Evolutionary conservation across 2,888 invertebrate species (phyloP), one percentile per base, ranked within the genome.

Genomic region (Eulithis prunata): DNA sequence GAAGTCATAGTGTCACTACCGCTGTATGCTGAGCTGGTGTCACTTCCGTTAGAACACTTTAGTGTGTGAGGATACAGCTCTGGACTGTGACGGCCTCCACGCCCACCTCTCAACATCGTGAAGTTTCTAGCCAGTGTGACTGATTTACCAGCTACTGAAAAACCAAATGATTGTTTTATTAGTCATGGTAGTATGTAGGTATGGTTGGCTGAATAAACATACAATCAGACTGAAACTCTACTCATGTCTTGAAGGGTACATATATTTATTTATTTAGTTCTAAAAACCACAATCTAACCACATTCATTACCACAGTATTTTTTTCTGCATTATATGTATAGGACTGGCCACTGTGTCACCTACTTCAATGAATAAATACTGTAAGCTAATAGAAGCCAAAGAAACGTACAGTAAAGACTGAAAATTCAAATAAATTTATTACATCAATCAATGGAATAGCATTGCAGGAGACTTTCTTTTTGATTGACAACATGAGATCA

Each of bases 1-100:
- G 97, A 97, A 78, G 98, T 97, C 98, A 98, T 98, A 72, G 98
- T 98, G 94, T 98, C 98, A 75, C 98, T 98, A 72, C 98, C 98
- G 82, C 98, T 98, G 91, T 99, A 99, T 64, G 98, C 98, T 74
- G 98, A 98, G 86, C 98, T 98, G 32, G 98, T 98, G 88, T 99
- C 98, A 83, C 98, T 98, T 57, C 97, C 97, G 87, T 96, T 93
- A 76, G 93, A 93, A 82, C 93, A 93, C 92, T 94, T 96, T 78
- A 97, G 95, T 69, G 98, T 97, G 93, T 97, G 97, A 88, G 97
- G 96, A 90, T 96, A 97, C 87, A 97, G 94, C 93, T 96, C 97
- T 74, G 96, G 96, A 93, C 94, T 93, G 92, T 93, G 93, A 87
- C 93, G 92, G 87, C 93, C 93, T 85, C 91, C 92, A 82, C 93